phyloP scores from a whole-genome alignment of 2,797 vertebrate species.

The Spondyliosoma cantharus region DNA sequence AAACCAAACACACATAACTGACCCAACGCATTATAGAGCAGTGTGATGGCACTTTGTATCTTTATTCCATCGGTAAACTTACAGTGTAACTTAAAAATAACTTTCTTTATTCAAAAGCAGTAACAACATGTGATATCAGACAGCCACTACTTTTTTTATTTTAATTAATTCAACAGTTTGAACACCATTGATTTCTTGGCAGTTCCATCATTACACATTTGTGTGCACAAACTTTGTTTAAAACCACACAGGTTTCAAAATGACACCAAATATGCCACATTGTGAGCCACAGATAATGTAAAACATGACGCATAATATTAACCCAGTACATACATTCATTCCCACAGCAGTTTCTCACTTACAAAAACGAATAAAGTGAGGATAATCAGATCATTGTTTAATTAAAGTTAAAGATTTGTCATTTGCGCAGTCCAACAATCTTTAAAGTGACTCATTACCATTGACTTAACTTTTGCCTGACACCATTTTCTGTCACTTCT shows the following conservation, averaged over 20 bases:
- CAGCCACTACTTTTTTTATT: slow-evolving; percentile 25
- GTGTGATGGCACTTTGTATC: slow-evolving; percentile 10
- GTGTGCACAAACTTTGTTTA: slow-evolving; percentile 28
- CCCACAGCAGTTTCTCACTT: background rate
- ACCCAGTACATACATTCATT: background rate
- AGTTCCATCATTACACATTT: slow-evolving; percentile 21
- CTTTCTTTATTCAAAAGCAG: slow-evolving; percentile 31
- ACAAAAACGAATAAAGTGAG: background rate
- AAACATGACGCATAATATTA: slow-evolving; percentile 19
- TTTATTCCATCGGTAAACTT: slow-evolving; percentile 37
- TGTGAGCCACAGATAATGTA: slow-evolving; percentile 7
- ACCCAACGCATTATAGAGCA: no score
- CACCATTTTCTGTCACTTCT: background rate
- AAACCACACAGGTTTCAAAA: slow-evolving; percentile 26
- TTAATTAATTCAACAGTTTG: slow-evolving; percentile 25
- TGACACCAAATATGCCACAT: background rate
- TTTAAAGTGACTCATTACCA: slow-evolving; percentile 40
- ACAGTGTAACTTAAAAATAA: slow-evolving; percentile 28
- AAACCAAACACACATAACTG: background rate
- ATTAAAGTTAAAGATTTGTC: background rate
- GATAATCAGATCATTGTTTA: background rate
- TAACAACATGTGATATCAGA: slow-evolving; percentile 16
- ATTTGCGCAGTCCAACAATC: slow-evolving; percentile 15
- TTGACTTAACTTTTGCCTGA: background rate
- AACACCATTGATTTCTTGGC: slow-evolving; percentile 8